Evolutionary conservation across 1,140 invertebrate species (phyloP).

Genomic region (Zaprionus ornatus): DNA sequence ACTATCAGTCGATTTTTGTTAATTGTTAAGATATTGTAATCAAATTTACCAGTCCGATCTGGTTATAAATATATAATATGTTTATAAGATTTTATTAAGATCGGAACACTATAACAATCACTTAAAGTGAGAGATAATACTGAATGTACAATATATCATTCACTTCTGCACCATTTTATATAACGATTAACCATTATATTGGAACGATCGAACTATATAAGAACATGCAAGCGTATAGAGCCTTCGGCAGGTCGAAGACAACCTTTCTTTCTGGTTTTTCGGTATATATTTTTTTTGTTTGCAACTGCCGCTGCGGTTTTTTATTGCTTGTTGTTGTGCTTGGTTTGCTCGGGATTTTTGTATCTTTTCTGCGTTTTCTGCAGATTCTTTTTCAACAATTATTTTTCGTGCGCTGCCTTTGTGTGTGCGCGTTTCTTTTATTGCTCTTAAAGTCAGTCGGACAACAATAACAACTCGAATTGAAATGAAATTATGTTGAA

Average conservation of each 20-base stretch:
- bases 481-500: conserved; percentile 76
- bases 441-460: conserved; percentile 49
- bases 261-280: conserved; percentile 22
- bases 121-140: too few relatives aligned
- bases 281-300: conserved; percentile 38
- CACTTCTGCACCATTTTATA: too few relatives aligned
- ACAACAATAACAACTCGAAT: conserved; percentile 44
- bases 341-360: conserved; percentile 24
- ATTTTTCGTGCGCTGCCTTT: conserved; percentile 56
- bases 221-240: too few relatives aligned
- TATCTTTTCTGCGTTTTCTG: conserved; percentile 38
- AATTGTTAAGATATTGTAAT: too few relatives aligned
- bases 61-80: too few relatives aligned
- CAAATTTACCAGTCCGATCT: too few relatives aligned
- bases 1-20: too few relatives aligned
- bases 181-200: too few relatives aligned
- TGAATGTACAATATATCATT: too few relatives aligned
- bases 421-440: conserved; percentile 44
- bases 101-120: too few relatives aligned
- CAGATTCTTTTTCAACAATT: conserved; percentile 76
- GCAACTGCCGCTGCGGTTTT: conserved; percentile 67
- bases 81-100: too few relatives aligned
- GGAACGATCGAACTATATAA: too few relatives aligned
- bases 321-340: conserved; percentile 63
- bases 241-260: background rate